Percentiles rank a stretch among this genome's conserved stretches.
These are phyloP conservation scores for Hydrophis major DNA, from an alignment of 2,797 vertebrate genomes.

Conservation along the genomic window DNA sequence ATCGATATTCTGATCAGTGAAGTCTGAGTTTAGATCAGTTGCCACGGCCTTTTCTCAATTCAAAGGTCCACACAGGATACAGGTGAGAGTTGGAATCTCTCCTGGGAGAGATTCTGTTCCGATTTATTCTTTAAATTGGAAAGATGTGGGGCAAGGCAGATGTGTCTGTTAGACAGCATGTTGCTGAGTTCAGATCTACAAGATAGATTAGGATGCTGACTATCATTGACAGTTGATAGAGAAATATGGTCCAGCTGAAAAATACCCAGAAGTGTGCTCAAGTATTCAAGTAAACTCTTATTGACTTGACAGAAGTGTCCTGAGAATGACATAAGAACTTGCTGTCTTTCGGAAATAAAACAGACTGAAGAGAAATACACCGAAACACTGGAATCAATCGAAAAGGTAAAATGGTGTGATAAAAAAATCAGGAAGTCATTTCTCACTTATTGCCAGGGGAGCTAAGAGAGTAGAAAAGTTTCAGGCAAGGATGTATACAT, in stretches of 20 bases:
- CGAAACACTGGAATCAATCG: slow-evolving; percentile 95
- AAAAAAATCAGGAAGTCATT: not conserved
- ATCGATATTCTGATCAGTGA: not conserved
- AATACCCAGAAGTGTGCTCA: slow-evolving; percentile 34
- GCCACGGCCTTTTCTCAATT: not conserved
- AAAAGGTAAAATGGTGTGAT: slow-evolving; percentile 78
- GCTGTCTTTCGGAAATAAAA: slow-evolving; percentile 93
- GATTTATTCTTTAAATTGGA: not conserved
- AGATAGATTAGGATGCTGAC: not conserved
- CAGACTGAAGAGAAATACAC: slow-evolving; percentile 98
- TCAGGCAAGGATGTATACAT: not conserved
- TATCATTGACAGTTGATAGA: slow-evolving; percentile 36
- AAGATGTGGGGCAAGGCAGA: not conserved
- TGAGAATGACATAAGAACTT: slow-evolving; percentile 92
- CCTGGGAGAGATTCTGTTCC: not conserved
- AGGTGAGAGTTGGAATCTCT: not conserved
- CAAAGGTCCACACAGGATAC: not conserved
- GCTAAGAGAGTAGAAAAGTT: not conserved
- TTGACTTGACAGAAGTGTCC: slow-evolving; percentile 80
- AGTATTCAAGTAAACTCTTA: slow-evolving; percentile 42
- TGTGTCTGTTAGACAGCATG: not conserved
- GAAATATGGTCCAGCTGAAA: slow-evolving; percentile 41
- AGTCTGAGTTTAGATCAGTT: not conserved
- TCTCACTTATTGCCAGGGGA: not conserved
- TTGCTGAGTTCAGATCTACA: slow-evolving; percentile 21